Conservation (phyloP, 2,797 vertebrate species). For the Semotilus atromaculatus region DNA sequence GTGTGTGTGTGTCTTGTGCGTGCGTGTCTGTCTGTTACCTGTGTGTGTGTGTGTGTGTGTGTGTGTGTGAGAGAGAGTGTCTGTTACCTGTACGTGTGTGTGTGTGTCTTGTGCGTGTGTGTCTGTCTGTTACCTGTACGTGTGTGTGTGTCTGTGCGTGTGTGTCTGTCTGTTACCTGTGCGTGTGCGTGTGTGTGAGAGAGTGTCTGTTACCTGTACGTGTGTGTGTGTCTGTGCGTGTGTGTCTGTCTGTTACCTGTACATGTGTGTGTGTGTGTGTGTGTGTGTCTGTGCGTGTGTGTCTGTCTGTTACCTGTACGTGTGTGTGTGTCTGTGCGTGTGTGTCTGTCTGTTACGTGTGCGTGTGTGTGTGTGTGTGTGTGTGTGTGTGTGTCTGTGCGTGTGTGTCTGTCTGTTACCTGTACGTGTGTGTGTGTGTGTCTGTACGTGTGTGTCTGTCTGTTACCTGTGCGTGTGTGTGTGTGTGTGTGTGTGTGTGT, state of each 20-base stretch:
- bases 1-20: background rate
- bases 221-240: background rate
- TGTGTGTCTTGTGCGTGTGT: background rate
- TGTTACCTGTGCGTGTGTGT: too few relatives aligned
- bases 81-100: too few relatives aligned
- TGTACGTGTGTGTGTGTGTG: background rate
- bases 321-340: background rate
- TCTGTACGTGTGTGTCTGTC: background rate
- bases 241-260: background rate
- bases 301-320: background rate
- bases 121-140: constrained; percentile 43
- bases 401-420: too few relatives aligned
- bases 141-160: constrained; percentile 65
- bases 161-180: background rate
- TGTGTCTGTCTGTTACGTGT: background rate
- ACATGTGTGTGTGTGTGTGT: background rate
- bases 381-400: background rate
- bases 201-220: too few relatives aligned
- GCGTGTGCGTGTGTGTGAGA: too few relatives aligned
- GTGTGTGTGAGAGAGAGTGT: background rate
- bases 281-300: background rate
- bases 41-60: background rate
- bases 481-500: background rate
- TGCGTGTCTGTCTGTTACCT: too few relatives aligned
- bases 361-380: background rate